Percentiles rank a stretch among this genome's conserved stretches.
Conservation (phyloP, 2,888 invertebrate genomes). For the Agriopis marginaria region DNA sequence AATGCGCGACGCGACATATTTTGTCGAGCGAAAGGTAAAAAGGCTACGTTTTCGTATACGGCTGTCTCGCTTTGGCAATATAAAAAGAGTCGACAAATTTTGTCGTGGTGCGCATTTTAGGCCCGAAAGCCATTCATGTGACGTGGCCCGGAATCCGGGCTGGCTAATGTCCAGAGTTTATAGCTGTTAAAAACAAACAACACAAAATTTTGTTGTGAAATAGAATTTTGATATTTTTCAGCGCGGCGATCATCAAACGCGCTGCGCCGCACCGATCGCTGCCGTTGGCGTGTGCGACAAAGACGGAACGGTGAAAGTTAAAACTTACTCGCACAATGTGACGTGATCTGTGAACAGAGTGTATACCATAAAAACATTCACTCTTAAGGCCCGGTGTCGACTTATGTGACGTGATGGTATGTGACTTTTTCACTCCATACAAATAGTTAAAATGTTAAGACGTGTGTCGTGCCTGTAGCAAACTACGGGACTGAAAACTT, state of each 20-base stretch:
- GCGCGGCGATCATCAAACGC: conserved; percentile 55
- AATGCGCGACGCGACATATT: too few relatives aligned
- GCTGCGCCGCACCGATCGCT: conserved; percentile 37
- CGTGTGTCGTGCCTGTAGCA: background rate
- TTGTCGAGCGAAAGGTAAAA: too few relatives aligned
- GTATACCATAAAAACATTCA: conserved; percentile 7
- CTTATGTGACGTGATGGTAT: background rate
- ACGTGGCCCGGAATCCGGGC: too few relatives aligned
- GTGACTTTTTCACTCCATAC: background rate
- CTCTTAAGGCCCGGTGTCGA: conserved; percentile 1
- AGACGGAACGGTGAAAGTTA: conserved; percentile 36
- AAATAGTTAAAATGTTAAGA: background rate
- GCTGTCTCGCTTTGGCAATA: too few relatives aligned
- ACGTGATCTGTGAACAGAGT: conserved; percentile 13
- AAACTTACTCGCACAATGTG: conserved; percentile 24
- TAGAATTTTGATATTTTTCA: conserved; percentile 34
- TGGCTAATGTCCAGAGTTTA: too few relatives aligned
- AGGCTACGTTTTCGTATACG: too few relatives aligned
- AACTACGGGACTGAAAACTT: too few relatives aligned
- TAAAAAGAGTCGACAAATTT: too few relatives aligned
- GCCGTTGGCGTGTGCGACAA: conserved; percentile 6
- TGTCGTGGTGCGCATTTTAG: too few relatives aligned
- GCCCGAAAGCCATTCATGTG: too few relatives aligned
- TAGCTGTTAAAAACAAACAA: too few relatives aligned
- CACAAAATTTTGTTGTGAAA: too few relatives aligned